phyloP scores from a whole-genome alignment of 2,797 vertebrate species.

The Hydrocynus forskahlii region DNA sequence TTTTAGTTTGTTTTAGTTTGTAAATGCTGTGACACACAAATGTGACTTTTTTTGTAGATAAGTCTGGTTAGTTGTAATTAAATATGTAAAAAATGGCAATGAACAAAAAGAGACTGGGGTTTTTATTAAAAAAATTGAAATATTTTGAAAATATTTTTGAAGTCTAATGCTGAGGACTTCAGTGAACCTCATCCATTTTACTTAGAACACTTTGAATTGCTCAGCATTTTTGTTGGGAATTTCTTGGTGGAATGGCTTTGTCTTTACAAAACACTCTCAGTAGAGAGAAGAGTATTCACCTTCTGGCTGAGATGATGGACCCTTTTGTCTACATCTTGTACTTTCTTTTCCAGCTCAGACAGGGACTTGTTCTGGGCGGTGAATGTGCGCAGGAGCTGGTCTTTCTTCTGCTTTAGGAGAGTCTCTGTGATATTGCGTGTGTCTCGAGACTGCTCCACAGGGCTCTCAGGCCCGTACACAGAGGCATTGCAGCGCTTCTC shows the following conservation, averaged over 20 bases:
- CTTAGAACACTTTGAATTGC: background rate
- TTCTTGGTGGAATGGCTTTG: background rate
- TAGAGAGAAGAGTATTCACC: slow-evolving; percentile 60
- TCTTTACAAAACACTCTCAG: background rate
- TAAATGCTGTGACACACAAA: too few relatives aligned
- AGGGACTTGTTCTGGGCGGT: slow-evolving; percentile 77
- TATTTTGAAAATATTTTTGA: too few relatives aligned
- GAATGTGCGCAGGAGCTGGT: slow-evolving; percentile 64
- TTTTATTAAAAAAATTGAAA: too few relatives aligned
- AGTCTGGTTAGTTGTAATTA: too few relatives aligned
- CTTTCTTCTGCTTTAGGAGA: slow-evolving; percentile 64
- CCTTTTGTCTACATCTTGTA: slow-evolving; percentile 65
- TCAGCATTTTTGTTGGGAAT: background rate
- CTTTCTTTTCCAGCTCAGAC: slow-evolving; percentile 74
- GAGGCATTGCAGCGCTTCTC: slow-evolving; percentile 71
- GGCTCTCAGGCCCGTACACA: slow-evolving; percentile 68
- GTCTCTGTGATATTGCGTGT: slow-evolving; percentile 57
- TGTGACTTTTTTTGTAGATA: too few relatives aligned
- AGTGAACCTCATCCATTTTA: too few relatives aligned
- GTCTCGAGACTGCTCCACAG: slow-evolving; percentile 68
- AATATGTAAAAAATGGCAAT: too few relatives aligned
- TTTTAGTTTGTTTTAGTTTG: too few relatives aligned
- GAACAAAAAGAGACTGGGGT: too few relatives aligned
- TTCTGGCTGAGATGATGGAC: slow-evolving; percentile 76
- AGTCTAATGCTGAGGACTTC: too few relatives aligned